Conservation (phyloP, 2,888 invertebrate genomes). For the Protodeltote pygarga region DNA sequence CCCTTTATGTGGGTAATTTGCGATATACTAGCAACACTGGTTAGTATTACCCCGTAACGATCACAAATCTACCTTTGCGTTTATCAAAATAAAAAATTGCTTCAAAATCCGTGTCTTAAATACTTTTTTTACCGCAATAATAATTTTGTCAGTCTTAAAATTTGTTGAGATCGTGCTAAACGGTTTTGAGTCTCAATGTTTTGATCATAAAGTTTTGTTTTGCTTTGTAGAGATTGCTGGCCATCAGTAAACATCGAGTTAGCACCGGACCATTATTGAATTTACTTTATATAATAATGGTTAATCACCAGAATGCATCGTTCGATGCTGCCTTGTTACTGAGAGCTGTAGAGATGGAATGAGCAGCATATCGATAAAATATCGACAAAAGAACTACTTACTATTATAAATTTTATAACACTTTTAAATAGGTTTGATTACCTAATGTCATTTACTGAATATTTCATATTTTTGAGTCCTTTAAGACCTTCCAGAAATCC, state of each 20-base stretch:
- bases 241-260: slow-evolving; percentile 81
- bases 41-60: slow-evolving; percentile 64
- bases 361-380: neutral
- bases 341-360: slow-evolving; percentile 61
- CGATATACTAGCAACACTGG: slow-evolving; percentile 76
- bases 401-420: neutral
- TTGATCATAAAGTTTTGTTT: slow-evolving; percentile 50
- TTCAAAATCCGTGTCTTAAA: slow-evolving; percentile 32
- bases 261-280: slow-evolving; percentile 84
- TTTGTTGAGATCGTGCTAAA: slow-evolving; percentile 37
- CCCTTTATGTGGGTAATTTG: slow-evolving; percentile 79
- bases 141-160: slow-evolving; percentile 45
- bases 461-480: too few relatives aligned
- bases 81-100: slow-evolving; percentile 26
- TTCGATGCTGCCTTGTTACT: slow-evolving; percentile 81
- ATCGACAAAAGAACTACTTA: slow-evolving; percentile 9
- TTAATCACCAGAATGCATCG: slow-evolving; percentile 85
- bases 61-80: slow-evolving; percentile 29
- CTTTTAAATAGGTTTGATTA: too few relatives aligned
- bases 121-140: slow-evolving; percentile 37
- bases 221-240: slow-evolving; percentile 31
- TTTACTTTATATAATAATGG: slow-evolving; percentile 87
- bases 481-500: too few relatives aligned
- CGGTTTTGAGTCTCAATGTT: slow-evolving; percentile 52
- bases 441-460: neutral